A percentile compares a stretch with the other conserved stretches of the same genome.
These are phyloP conservation scores for Caenorhabditis briggsae DNA, from an alignment of 1,140 invertebrate species.

Conservation along the genomic window DNA sequence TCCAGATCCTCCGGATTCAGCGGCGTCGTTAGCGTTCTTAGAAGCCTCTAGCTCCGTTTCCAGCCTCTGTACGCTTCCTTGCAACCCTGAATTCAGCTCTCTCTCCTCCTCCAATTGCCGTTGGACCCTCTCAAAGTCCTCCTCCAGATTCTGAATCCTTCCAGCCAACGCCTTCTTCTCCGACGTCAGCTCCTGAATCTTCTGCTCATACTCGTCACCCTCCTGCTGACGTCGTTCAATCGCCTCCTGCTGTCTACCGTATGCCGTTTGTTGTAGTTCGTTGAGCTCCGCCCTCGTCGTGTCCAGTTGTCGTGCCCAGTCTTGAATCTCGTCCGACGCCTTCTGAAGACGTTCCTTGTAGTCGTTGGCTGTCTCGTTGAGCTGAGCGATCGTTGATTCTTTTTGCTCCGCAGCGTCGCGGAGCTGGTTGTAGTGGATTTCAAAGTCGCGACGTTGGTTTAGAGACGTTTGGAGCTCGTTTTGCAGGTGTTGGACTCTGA, in stretches of 20 bases:
- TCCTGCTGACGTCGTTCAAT: not conserved
- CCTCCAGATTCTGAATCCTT: not conserved
- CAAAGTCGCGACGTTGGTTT: not conserved
- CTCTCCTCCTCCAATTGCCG: not conserved
- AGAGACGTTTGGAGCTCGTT: not conserved
- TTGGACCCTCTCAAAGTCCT: not conserved
- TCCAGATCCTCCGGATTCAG: conserved; percentile 4
- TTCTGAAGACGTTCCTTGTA: conserved; percentile 7
- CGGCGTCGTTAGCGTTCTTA: not conserved
- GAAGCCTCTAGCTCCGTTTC: not conserved
- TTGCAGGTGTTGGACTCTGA: not conserved
- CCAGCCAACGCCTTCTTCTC: not conserved
- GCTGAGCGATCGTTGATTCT: not conserved
- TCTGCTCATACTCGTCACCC: not conserved
- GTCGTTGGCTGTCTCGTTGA: not conserved
- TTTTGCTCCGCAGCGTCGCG: not conserved
- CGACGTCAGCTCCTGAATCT: not conserved
- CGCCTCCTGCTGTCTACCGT: conserved; percentile 19
- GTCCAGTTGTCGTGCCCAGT: not conserved
- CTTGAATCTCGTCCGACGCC: not conserved
- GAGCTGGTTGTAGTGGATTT: conserved; percentile 8
- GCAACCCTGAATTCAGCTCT: not conserved
- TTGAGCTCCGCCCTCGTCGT: conserved; percentile 1
- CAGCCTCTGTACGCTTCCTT: not conserved
- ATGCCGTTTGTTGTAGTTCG: not conserved